Evolutionary conservation across 2,797 vertebrate genomes (phyloP).

Genomic region (Pangasius djambal): DNA sequence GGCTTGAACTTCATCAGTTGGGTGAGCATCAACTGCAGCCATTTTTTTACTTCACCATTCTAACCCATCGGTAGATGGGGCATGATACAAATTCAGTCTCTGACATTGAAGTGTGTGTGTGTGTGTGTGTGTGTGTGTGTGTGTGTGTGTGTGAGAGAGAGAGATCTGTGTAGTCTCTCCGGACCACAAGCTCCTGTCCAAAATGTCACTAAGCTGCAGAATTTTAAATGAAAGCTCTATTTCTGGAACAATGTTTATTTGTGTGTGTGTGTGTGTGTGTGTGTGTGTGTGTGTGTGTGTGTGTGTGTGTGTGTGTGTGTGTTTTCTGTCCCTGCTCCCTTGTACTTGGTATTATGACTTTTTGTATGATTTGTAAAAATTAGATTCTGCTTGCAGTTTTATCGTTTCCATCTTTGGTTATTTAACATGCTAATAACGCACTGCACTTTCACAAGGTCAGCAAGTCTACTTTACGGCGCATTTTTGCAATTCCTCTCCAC

Average conservation of each 20-base stretch:
- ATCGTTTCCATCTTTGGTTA: background rate
- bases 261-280: too few species aligned
- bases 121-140: background rate
- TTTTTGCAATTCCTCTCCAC: constrained; percentile 4
- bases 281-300: background rate
- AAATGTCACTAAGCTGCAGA: background rate
- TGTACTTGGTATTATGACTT: too few species aligned
- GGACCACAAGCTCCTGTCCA: background rate
- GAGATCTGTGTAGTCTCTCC: background rate
- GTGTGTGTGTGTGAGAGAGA: background rate
- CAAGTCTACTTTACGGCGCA: background rate
- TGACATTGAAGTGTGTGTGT: background rate
- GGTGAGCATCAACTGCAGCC: background rate
- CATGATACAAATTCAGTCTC: background rate
- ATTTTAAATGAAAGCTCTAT: background rate
- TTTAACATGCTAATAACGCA: background rate
- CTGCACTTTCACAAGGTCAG: background rate
- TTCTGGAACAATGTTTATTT: background rate
- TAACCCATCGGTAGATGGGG: background rate
- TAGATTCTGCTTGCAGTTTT: background rate
- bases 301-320: background rate
- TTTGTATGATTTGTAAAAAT: background rate
- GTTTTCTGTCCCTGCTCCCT: background rate
- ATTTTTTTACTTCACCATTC: background rate
- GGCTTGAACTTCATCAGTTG: background rate